phyloP scores from a whole-genome alignment of 2,797 vertebrate species.

The Urocyon cinereoargenteus region DNA sequence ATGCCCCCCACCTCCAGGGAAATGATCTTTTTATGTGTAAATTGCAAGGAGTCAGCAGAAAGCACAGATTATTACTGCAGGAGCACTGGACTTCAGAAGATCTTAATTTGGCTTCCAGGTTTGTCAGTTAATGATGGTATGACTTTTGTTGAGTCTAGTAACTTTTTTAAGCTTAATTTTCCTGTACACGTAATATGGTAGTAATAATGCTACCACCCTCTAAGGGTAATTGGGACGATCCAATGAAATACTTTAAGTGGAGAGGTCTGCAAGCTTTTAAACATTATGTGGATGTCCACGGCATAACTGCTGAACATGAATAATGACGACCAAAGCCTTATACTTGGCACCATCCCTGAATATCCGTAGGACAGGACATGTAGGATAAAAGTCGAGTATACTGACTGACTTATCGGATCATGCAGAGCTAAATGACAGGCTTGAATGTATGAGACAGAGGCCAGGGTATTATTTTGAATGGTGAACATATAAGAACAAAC shows the following conservation, averaged over 20 bases:
- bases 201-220: neutral
- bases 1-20: neutral
- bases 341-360: neutral
- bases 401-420: neutral
- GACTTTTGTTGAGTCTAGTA: neutral
- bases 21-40: neutral
- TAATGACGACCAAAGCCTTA: neutral
- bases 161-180: slow-evolving; percentile 15
- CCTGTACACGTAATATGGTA: neutral
- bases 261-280: neutral
- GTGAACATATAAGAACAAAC: neutral
- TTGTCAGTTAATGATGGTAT: neutral
- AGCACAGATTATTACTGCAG: neutral
- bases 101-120: neutral
- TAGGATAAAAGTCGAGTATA: neutral
- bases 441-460: neutral
- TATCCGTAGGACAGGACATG: neutral
- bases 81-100: neutral
- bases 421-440: neutral
- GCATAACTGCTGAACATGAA: neutral
- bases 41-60: neutral
- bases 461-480: neutral
- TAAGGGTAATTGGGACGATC: neutral
- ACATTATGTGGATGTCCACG: neutral
- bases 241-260: neutral